Conservation (phyloP, 2,113 vertebrate genomes). For the Puma concolor region DNA sequence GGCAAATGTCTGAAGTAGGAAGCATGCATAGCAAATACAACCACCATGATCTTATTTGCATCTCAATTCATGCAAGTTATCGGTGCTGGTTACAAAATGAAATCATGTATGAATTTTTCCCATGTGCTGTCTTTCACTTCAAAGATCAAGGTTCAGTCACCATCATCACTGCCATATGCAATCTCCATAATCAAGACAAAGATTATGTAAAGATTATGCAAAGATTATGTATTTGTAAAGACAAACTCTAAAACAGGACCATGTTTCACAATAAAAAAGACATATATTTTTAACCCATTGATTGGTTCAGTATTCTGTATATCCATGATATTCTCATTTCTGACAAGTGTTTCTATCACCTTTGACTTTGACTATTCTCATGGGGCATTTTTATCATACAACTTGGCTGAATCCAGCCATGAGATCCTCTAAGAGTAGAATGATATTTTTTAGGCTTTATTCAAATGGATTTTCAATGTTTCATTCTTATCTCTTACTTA, state of each 20-base stretch:
- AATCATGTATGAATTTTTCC: neutral
- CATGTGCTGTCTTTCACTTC: neutral
- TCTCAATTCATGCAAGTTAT: neutral
- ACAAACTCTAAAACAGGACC: neutral
- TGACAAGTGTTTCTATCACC: neutral
- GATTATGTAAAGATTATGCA: too few relatives aligned
- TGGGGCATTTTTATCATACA: neutral
- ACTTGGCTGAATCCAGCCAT: conserved; percentile 7
- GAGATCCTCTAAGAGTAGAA: neutral
- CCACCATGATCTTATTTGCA: neutral
- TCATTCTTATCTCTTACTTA: neutral
- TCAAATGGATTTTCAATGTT: neutral
- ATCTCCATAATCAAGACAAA: neutral
- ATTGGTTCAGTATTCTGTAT: neutral
- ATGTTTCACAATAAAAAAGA: neutral
- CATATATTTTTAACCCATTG: neutral
- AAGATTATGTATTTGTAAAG: too few relatives aligned
- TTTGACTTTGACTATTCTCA: neutral
- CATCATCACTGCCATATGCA: neutral
- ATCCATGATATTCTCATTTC: neutral
- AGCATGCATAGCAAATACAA: neutral
- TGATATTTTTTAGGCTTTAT: conserved; percentile 4
- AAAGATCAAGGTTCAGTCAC: neutral
- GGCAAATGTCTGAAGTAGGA: neutral
- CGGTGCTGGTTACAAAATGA: neutral